Conservation (phyloP, 2,113 vertebrate genomes). For the Gadus chalcogrammus region DNA sequence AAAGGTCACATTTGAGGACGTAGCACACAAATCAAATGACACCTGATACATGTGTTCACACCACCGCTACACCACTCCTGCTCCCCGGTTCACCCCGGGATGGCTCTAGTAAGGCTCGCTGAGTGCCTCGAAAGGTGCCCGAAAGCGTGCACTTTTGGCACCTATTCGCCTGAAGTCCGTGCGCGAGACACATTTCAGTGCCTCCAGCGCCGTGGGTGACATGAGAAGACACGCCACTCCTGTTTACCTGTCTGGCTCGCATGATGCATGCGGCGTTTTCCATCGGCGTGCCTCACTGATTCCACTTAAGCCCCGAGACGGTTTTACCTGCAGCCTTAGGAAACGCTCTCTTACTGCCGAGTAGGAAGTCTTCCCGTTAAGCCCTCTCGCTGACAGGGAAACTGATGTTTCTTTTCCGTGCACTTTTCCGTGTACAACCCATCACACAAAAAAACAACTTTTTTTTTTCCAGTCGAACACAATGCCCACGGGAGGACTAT, state of each 20-base stretch:
- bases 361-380: slow-evolving; percentile 31
- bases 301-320: slow-evolving; percentile 39
- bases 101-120: too few species aligned
- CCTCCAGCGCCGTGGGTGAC: slow-evolving; percentile 15
- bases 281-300: slow-evolving; percentile 50
- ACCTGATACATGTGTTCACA: too few species aligned
- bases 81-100: too few species aligned
- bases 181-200: not conserved
- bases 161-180: not conserved
- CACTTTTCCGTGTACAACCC: slow-evolving; percentile 55
- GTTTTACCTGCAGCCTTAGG: slow-evolving; percentile 36
- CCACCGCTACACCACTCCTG: too few species aligned
- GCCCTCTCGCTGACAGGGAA: slow-evolving; percentile 50
- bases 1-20: too few species aligned
- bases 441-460: slow-evolving; percentile 39
- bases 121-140: too few species aligned
- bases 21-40: too few species aligned
- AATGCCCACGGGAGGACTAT: slow-evolving; percentile 64
- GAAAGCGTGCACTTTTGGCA: too few species aligned
- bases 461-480: slow-evolving; percentile 64
- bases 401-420: slow-evolving; percentile 26
- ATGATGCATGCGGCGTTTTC: slow-evolving; percentile 50
- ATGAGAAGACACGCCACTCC: slow-evolving; percentile 54
- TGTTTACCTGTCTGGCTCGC: slow-evolving; percentile 62
- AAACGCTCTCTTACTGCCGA: slow-evolving; percentile 53